These are phyloP conservation scores for Pandemis heparana DNA, from an alignment of 2,888 invertebrate genomes.

Conservation along the genomic window DNA sequence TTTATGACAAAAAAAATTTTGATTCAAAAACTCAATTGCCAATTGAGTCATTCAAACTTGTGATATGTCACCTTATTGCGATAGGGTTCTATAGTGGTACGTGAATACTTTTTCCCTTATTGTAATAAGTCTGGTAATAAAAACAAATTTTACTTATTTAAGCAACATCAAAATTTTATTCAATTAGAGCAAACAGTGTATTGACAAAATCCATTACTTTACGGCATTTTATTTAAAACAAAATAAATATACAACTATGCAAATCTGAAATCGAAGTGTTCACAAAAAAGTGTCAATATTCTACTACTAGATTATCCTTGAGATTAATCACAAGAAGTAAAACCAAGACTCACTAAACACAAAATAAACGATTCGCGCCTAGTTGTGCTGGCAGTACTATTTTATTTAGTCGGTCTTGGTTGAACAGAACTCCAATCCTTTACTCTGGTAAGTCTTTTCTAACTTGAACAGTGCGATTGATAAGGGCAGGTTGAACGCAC, in stretches of 20 bases:
- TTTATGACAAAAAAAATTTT: no score
- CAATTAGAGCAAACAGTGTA: constrained; percentile 72
- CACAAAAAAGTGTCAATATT: constrained; percentile 52
- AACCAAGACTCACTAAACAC: constrained; percentile 86
- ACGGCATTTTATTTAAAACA: constrained; percentile 46
- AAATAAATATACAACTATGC: constrained; percentile 54
- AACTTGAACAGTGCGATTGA: constrained; percentile 83
- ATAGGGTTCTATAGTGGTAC: no score
- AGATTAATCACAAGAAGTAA: constrained; percentile 72
- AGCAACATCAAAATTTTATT: constrained; percentile 81
- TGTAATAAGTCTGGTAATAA: no score
- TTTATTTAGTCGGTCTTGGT: constrained; percentile 86
- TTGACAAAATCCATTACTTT: constrained; percentile 61
- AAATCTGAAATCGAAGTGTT: constrained; percentile 55
- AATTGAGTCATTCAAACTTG: no score
- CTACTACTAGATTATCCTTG: constrained; percentile 59
- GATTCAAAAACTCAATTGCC: no score
- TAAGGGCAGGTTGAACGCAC: constrained; percentile 79
- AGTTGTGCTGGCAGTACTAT: constrained; percentile 64
- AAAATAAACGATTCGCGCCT: constrained; percentile 73
- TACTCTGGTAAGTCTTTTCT: constrained; percentile 83
- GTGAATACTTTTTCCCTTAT: no score
- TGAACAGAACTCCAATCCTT: constrained; percentile 85
- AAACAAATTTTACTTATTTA: constrained; percentile 45
- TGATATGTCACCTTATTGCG: no score